Base-by-base conservation (phyloP, 2,797 vertebrate genomes). In the Neosilurus hyrtlii region DNA sequence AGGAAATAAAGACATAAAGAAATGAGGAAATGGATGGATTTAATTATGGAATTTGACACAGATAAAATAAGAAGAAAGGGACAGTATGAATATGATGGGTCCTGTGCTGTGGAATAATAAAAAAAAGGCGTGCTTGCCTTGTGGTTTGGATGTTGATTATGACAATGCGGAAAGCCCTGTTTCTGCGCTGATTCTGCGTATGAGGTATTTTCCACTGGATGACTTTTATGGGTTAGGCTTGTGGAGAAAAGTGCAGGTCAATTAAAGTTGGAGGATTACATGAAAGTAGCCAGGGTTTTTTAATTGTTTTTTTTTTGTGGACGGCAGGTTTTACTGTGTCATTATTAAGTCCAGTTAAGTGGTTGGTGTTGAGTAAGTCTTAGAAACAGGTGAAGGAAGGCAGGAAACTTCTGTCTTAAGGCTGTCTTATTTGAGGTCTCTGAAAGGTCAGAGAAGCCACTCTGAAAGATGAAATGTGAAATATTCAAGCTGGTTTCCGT, bases 131-230 rank as follows among this genome's bases (percentile, higher is more conserved):
- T 37, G 88, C 86, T 87, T 82, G 73, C 35, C 20, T 78, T 81
- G 52, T 3, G 77, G 51, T 87, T 57, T 88, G 85, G 82, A 37
- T 81, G 82, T 86, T 81, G 72, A 88, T 82, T 90, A 76, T 90
- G 79, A 43, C 14, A 91, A 90, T 87, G 84, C 83, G 85, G 89
- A 89, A 89, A 90, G 90, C 89, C 88, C 80, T 88, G 90, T 89
- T 88, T 87, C 82, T 79, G 85, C 77, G n/a, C 77, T 87, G 74
- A 74, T 84, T 77, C 74, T 6, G 51, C 37, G 71, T 86, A 89
- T 54, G 30, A 91, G 79, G 66, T 68, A 86, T 91, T 91, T 92
- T 91, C 91, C 91, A 91, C 87, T 86, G 84, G 86, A 82, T 90
- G 88, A 90, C 85, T 81, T 88, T 73, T 56, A 81, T 89, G 89